A percentile compares a stretch with the other conserved stretches of the same genome.
Evolutionary conservation across 1,140 invertebrate genomes (phyloP).

Genomic region (Tenebrio molitor): DNA sequence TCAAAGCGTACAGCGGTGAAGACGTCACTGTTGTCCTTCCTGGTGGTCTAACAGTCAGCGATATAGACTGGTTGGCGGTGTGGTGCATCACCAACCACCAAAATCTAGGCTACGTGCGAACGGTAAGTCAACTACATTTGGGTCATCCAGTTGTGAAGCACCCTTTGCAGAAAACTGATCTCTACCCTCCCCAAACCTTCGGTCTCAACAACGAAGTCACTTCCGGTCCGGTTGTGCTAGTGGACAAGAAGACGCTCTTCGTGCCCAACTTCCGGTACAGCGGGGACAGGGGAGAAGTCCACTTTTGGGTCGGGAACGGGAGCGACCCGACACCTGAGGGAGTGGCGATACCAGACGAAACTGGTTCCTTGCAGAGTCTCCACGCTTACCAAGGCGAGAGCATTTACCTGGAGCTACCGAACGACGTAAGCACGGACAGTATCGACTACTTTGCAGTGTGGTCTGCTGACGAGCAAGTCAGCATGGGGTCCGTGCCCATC

Average conservation of each 20-base stretch:
- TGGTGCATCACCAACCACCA: conserved; percentile 86
- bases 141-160: background rate
- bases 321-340: conserved; percentile 61
- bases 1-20: conserved; percentile 80
- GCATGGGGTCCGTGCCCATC: conserved; percentile 75
- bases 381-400: conserved; percentile 83
- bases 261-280: conserved; percentile 54
- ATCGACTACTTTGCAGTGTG: conserved; percentile 90
- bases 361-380: conserved; percentile 59
- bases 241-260: conserved; percentile 52
- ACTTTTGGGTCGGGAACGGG: conserved; percentile 52
- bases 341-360: conserved; percentile 71
- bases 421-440: conserved; percentile 86
- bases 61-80: conserved; percentile 89
- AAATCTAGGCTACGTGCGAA: conserved; percentile 78
- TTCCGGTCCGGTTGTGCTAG: conserved; percentile 59
- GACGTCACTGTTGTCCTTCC: conserved; percentile 89
- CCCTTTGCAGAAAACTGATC: background rate
- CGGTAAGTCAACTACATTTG: conserved; percentile 1
- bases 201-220: conserved; percentile 38
- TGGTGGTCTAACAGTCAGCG: conserved; percentile 83
- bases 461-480: conserved; percentile 84
- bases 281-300: conserved; percentile 40
- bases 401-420: conserved; percentile 86
- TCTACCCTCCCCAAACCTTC: conserved; percentile 10